Conservation (phyloP, 2,113 vertebrate species). For the Sinocyclocheilus anshuiensis region DNA sequence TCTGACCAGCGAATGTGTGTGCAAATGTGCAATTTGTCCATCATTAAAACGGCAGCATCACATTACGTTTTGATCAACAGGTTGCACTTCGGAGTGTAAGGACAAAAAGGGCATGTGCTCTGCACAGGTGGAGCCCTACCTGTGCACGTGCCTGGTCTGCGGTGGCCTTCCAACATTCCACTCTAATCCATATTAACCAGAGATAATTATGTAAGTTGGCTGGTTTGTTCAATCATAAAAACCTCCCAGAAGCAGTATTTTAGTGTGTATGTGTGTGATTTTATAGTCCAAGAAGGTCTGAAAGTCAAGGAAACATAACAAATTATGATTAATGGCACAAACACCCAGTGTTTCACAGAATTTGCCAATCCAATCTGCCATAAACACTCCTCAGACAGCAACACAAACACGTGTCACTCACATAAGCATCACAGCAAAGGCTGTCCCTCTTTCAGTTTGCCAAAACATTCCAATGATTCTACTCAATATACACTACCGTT, state of each 20-base stretch:
- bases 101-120: no score
- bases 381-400: neutral
- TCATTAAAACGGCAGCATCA: no score
- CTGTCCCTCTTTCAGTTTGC: neutral
- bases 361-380: neutral
- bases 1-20: no score
- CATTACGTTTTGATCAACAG: no score
- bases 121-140: no score
- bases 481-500: no score
- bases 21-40: no score
- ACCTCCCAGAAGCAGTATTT: neutral
- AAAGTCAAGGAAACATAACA: conserved; percentile 38
- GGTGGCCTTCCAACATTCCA: neutral
- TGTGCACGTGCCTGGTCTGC: no score
- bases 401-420: no score
- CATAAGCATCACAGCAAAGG: neutral
- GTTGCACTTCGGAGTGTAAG: no score
- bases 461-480: conserved; percentile 22
- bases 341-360: conserved; percentile 4
- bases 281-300: conserved; percentile 21
- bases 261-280: conserved; percentile 45
- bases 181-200: neutral
- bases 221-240: neutral
- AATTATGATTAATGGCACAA: conserved; percentile 51
- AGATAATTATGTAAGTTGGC: neutral